phyloP scores from a whole-genome alignment of 2,888 invertebrate species.

The Chesias legatella region DNA sequence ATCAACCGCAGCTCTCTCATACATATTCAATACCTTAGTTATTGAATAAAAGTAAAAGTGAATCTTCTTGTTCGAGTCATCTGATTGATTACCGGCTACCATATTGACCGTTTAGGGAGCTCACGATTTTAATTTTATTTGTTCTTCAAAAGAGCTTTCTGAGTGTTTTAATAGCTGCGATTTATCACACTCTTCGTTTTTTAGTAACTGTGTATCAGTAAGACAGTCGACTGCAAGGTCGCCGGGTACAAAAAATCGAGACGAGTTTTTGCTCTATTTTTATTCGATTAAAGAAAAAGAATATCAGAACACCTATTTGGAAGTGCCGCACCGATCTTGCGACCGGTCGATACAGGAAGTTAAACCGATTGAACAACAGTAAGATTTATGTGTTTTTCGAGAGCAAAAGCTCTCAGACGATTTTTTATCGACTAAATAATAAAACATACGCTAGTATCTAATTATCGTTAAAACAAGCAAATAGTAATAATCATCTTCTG shows the following conservation, averaged over 20 bases:
- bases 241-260: constrained; percentile 63
- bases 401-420: constrained; percentile 42
- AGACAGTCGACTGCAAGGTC: constrained; percentile 73
- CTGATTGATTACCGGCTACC: constrained; percentile 54
- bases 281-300: constrained; percentile 66
- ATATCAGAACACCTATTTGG: constrained; percentile 75
- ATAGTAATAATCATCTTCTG: constrained; percentile 10
- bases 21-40: constrained; percentile 63
- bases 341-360: constrained; percentile 76
- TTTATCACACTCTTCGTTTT: constrained; percentile 68
- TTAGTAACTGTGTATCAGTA: constrained; percentile 71
- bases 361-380: constrained; percentile 67
- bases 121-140: constrained; percentile 44
- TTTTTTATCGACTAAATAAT: constrained; percentile 23
- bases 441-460: constrained; percentile 18
- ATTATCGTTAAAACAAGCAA: constrained; percentile 17
- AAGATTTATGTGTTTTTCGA: constrained; percentile 73
- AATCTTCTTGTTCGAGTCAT: constrained; percentile 50
- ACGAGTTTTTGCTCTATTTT: constrained; percentile 75
- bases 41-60: constrained; percentile 75
- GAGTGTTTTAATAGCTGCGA: constrained; percentile 52
- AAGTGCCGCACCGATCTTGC: constrained; percentile 52
- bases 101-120: constrained; percentile 48
- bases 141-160: constrained; percentile 32
- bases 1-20: constrained; percentile 53